Evolutionary conservation across 2,113 vertebrate genomes (phyloP).

Genomic region (Mormoops blainvillei): DNA sequence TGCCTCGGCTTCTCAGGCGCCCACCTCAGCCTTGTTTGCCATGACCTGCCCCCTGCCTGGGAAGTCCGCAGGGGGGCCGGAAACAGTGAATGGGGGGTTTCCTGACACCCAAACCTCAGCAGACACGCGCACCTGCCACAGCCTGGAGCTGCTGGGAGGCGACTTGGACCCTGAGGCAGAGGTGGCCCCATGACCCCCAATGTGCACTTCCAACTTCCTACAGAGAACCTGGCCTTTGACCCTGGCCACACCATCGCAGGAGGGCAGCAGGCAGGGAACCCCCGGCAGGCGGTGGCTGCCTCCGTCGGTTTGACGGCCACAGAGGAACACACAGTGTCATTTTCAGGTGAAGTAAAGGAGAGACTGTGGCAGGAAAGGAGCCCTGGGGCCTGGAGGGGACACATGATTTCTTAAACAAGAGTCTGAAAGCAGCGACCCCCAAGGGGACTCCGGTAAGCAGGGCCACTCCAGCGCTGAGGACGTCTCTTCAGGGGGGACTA

Average conservation of each 20-base stretch:
- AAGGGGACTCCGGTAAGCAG: background rate
- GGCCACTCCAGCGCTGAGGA: background rate
- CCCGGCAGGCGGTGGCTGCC: background rate
- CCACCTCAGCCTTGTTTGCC: background rate
- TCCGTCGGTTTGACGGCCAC: background rate
- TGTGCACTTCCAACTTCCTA: background rate
- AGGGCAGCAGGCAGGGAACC: too few species aligned
- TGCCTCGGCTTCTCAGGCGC: background rate
- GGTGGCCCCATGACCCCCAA: background rate
- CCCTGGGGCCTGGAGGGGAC: background rate
- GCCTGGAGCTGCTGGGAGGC: background rate
- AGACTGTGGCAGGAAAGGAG: background rate
- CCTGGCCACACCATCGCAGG: accelerated
- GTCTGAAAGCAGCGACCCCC: background rate
- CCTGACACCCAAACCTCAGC: background rate
- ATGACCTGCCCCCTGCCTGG: background rate
- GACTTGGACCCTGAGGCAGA: background rate
- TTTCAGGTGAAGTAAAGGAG: background rate
- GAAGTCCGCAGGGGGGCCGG: too few species aligned
- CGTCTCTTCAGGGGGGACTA: too few species aligned
- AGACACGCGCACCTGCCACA: too few species aligned
- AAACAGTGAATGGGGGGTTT: background rate
- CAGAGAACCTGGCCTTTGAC: background rate
- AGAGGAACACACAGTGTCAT: background rate
- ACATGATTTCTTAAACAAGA: background rate